Conservation (phyloP, 1,140 invertebrate genomes). For the Leguminivora glycinivorella region DNA sequence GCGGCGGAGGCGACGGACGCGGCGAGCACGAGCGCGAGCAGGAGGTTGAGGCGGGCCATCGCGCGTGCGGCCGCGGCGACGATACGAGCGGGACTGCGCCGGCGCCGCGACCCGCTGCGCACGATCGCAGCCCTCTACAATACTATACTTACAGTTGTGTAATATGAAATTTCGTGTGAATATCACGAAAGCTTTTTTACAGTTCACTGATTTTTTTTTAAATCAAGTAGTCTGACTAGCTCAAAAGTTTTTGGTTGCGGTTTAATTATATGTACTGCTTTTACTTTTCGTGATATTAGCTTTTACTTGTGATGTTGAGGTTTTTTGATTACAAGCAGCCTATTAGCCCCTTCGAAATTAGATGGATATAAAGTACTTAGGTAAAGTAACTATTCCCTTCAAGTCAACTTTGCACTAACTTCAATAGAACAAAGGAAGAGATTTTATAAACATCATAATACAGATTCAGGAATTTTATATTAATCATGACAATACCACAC, state of each 20-base stretch:
- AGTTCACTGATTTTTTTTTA: neutral
- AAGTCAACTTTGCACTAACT: too few species aligned
- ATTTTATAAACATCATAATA: too few species aligned
- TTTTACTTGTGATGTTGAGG: too few species aligned
- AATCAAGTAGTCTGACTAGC: neutral
- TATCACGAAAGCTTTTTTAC: neutral
- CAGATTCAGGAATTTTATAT: too few species aligned
- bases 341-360: too few species aligned
- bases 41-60: constrained; percentile 55
- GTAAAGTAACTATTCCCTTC: too few species aligned
- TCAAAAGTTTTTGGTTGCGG: neutral
- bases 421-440: too few species aligned
- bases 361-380: too few species aligned
- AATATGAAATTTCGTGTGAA: constrained; percentile 9
- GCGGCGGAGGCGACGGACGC: constrained; percentile 40
- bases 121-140: constrained; percentile 23
- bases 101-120: constrained; percentile 39
- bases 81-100: constrained; percentile 68
- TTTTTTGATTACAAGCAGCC: too few species aligned
- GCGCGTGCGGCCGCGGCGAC: constrained; percentile 70
- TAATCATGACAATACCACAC: too few species aligned
- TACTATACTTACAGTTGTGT: constrained; percentile 13
- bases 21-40: constrained; percentile 60
- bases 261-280: neutral
- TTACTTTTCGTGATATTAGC: neutral